Conservation (phyloP, 2,113 vertebrate genomes). For the Rissa tridactyla region DNA sequence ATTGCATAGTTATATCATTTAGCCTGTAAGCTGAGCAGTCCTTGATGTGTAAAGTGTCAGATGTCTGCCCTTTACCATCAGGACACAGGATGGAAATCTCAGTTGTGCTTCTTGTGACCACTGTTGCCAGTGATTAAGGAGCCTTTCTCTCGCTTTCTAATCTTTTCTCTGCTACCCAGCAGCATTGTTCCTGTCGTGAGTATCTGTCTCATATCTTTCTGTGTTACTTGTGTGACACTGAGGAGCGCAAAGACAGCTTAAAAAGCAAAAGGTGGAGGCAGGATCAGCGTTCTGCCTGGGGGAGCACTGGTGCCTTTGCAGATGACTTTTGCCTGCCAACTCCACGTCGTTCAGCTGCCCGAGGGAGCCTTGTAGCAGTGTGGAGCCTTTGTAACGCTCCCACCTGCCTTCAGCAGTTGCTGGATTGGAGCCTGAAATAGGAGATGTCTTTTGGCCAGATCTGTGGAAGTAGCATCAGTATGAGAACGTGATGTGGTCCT, state of each 20-base stretch:
- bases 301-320: background rate
- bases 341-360: rapidly evolving
- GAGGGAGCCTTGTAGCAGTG: background rate
- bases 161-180: background rate
- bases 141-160: background rate
- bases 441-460: background rate
- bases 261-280: background rate
- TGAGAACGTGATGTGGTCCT: background rate
- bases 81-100: background rate
- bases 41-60: background rate
- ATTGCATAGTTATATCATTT: background rate
- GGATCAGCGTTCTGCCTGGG: background rate
- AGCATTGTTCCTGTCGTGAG: background rate
- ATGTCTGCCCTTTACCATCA: background rate
- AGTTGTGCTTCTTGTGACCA: background rate
- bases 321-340: background rate
- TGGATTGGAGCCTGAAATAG: background rate
- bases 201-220: background rate
- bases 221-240: too few species aligned
- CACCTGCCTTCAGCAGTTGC: background rate
- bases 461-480: background rate
- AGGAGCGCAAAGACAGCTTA: background rate
- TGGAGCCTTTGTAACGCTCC: background rate
- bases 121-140: background rate
- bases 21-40: background rate